Evolutionary conservation across 1,140 invertebrate species (phyloP).

Genomic region (Centruroides vittatus): DNA sequence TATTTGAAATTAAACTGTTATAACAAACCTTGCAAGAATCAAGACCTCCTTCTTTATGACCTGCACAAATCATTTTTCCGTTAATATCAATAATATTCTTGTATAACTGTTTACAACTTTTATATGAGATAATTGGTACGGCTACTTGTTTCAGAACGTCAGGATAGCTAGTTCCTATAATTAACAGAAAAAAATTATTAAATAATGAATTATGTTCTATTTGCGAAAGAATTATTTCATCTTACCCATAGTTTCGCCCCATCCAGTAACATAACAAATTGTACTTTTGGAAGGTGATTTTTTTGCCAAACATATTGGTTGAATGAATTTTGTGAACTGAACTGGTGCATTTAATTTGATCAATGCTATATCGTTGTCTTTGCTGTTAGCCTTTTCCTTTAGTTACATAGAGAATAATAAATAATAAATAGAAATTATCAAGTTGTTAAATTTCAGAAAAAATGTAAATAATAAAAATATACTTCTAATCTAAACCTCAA

Average conservation of each 20-base stretch:
- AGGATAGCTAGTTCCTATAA: constrained; percentile 1
- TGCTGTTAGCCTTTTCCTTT: neutral
- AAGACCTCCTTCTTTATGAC: constrained; percentile 4
- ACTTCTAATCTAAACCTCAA: too few relatives aligned
- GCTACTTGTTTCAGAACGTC: constrained; percentile 9
- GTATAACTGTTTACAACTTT: neutral
- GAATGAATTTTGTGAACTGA: constrained; percentile 33
- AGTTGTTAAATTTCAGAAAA: too few relatives aligned
- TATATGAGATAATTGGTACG: constrained; percentile 1
- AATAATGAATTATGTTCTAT: neutral
- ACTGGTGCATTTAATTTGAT: constrained; percentile 39
- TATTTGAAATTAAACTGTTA: neutral
- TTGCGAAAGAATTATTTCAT: neutral
- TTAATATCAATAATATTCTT: neutral
- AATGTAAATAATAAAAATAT: too few relatives aligned
- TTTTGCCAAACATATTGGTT: constrained; percentile 25
- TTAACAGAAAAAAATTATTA: neutral
- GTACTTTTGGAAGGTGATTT: constrained; percentile 15
- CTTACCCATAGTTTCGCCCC: constrained; percentile 16
- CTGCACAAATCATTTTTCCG: constrained; percentile 6
- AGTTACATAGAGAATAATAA: neutral
- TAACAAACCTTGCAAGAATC: constrained; percentile 9
- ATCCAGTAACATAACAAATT: constrained; percentile 15
- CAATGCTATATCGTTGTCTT: constrained; percentile 44
- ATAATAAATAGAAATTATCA: neutral